phyloP scores from a whole-genome alignment of 2,113 vertebrate species.

The Caracal caracal region DNA sequence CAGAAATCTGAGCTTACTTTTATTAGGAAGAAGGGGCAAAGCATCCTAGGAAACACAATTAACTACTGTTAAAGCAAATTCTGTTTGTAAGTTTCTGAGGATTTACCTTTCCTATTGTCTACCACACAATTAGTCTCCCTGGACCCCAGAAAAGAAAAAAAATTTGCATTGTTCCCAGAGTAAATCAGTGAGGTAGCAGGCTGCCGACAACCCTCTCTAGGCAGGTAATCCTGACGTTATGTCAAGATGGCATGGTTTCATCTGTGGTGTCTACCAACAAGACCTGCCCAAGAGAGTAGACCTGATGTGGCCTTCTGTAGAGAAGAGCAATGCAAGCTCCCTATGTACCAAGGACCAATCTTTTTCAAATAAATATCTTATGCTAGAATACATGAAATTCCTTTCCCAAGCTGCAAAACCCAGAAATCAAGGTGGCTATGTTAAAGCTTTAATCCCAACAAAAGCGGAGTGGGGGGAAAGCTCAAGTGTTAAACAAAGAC shows the following conservation, averaged over 20 bases:
- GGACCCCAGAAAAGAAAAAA: background rate
- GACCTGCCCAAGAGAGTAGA: background rate
- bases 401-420: background rate
- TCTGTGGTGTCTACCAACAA: constrained; percentile 10
- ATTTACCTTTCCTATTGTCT: background rate
- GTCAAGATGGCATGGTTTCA: background rate
- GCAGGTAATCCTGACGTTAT: background rate
- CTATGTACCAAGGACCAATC: background rate
- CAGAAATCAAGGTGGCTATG: background rate
- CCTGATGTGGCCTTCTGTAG: background rate
- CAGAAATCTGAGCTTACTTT: background rate
- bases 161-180: background rate
- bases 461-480: background rate
- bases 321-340: background rate
- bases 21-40: background rate
- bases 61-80: background rate
- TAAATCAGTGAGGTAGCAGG: background rate
- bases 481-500: constrained; percentile 44
- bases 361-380: constrained; percentile 24
- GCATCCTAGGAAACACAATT: background rate
- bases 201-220: background rate
- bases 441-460: constrained; percentile 40
- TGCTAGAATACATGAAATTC: background rate
- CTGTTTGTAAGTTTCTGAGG: background rate
- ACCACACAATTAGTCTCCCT: background rate